Conservation (phyloP, 2,113 vertebrate species). For the Piliocolobus tephrosceles region DNA sequence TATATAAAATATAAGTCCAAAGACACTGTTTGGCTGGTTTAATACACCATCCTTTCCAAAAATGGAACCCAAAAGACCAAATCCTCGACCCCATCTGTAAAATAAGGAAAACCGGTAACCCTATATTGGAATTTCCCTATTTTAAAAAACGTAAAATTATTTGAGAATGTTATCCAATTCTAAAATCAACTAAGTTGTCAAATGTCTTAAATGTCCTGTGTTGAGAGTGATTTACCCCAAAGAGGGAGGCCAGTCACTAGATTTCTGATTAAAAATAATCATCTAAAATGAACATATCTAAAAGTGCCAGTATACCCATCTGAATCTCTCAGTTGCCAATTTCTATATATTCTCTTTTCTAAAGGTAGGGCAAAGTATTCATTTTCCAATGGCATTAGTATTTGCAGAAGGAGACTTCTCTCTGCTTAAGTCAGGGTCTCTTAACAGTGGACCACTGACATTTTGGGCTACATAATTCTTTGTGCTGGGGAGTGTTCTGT, state of each 20-base stretch:
- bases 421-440: background rate
- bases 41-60: slow-evolving; percentile 98
- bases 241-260: background rate
- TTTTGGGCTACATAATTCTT: background rate
- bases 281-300: background rate
- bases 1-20: slow-evolving; percentile 98
- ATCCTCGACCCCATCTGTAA: slow-evolving; percentile 98
- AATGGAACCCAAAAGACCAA: slow-evolving; percentile 97
- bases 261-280: background rate
- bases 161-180: slow-evolving; percentile 41
- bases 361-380: background rate
- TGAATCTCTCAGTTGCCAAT: background rate
- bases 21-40: slow-evolving; percentile 99
- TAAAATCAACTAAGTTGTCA: slow-evolving; percentile 30
- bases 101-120: slow-evolving; percentile 81
- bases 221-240: background rate
- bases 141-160: slow-evolving; percentile 59
- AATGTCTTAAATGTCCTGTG: background rate
- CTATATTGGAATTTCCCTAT: slow-evolving; percentile 45
- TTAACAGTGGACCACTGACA: background rate
- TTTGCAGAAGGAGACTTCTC: background rate
- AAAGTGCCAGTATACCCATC: background rate
- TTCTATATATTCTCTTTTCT: background rate
- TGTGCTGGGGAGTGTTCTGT: background rate
- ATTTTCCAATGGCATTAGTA: background rate